Conservation (phyloP, 35 echinoderm and acorn worm genomes). For the Patiria miniata region DNA sequence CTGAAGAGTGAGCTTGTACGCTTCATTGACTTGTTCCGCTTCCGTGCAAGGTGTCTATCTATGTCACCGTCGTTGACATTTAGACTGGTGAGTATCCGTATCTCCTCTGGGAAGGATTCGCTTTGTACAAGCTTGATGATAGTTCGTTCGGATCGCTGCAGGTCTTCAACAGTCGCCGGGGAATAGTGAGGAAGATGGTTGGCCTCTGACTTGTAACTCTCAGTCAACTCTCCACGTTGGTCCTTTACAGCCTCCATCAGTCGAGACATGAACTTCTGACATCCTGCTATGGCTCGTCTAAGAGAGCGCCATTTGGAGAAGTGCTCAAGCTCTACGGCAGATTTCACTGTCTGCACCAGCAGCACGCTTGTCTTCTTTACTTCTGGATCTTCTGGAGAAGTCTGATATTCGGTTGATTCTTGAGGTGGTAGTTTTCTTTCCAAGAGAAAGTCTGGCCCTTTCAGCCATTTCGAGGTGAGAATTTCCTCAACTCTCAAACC, state of each 20-base stretch:
- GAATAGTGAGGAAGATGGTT: too few relatives aligned
- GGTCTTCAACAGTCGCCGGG: slow-evolving; percentile 13
- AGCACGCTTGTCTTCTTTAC: neutral
- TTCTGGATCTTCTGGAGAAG: neutral
- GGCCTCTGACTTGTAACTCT: neutral
- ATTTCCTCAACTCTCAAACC: slow-evolving; percentile 41
- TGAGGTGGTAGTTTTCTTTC: slow-evolving; percentile 6
- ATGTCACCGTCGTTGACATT: neutral
- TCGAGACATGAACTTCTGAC: neutral
- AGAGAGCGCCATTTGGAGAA: neutral
- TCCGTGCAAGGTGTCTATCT: neutral
- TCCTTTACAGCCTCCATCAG: neutral
- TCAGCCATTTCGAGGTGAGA: slow-evolving; percentile 42
- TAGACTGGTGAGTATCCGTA: too few relatives aligned
- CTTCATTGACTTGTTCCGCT: neutral
- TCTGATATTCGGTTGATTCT: neutral
- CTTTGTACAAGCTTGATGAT: slow-evolving; percentile 41
- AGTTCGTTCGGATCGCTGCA: neutral
- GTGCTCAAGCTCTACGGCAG: neutral
- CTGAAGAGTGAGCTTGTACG: neutral
- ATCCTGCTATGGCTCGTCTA: neutral
- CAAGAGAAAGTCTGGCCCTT: slow-evolving; percentile 48
- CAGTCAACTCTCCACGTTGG: neutral
- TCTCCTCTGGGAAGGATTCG: neutral
- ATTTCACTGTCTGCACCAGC: neutral